These are phyloP conservation scores for Ptilonorhynchus violaceus DNA, from an alignment of 2,113 vertebrate species.

Conservation along the genomic window DNA sequence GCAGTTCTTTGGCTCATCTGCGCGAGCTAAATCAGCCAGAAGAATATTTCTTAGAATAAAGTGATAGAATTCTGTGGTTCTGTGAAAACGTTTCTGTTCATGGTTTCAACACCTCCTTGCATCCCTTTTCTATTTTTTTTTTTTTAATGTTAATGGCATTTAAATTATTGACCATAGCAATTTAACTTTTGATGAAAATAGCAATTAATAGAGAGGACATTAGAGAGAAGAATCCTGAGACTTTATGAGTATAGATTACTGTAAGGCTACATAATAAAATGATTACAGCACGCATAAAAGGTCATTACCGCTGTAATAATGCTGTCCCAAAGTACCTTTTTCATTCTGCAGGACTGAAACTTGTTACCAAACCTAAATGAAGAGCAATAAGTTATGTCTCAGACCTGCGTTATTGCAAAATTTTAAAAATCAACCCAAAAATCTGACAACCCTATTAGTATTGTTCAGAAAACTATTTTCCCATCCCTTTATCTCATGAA, in stretches of 20 bases:
- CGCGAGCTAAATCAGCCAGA: neutral
- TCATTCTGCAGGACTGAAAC: neutral
- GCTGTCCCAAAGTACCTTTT: neutral
- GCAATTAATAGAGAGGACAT: constrained; percentile 39
- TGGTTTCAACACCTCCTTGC: neutral
- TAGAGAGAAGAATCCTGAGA: neutral
- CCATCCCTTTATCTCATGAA: neutral
- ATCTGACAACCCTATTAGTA: neutral
- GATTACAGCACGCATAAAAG: neutral
- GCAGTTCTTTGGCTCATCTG: neutral
- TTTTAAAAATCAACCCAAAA: neutral
- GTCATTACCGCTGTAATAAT: constrained; percentile 2
- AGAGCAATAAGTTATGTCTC: neutral
- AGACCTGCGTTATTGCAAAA: neutral
- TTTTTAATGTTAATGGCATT: neutral
- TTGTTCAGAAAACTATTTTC: neutral
- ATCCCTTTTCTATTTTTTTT: neutral
- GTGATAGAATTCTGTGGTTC: neutral
- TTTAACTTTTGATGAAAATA: constrained; percentile 11
- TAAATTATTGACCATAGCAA: neutral
- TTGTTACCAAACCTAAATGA: neutral
- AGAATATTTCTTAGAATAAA: neutral
- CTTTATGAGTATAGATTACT: constrained; percentile 33
- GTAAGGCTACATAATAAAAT: constrained; percentile 21
- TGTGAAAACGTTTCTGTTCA: neutral